phyloP scores from a whole-genome alignment of 2,113 vertebrate species.

The Peromyscus leucopus region DNA sequence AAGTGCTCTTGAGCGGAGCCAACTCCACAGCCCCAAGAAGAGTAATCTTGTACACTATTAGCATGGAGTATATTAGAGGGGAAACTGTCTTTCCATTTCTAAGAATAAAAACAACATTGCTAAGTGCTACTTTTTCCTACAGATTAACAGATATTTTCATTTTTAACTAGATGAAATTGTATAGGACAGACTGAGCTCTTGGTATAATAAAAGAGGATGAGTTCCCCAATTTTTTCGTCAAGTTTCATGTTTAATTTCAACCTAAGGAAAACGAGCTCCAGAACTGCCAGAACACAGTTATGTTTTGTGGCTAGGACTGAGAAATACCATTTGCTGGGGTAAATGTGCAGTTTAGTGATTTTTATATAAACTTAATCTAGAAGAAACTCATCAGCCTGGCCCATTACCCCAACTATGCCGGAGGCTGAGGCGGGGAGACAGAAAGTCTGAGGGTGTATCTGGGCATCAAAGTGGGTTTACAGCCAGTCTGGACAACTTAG shows the following conservation, averaged over 20 bases:
- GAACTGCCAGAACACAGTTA: constrained; percentile 56
- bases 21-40: constrained; percentile 25
- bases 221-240: constrained; percentile 69
- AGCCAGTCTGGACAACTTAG: background rate
- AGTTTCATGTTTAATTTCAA: constrained; percentile 63
- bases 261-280: constrained; percentile 40
- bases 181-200: constrained; percentile 69
- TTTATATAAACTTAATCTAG: constrained; percentile 1
- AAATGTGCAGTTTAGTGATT: constrained; percentile 26
- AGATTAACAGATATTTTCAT: constrained; percentile 74
- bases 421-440: background rate
- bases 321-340: background rate
- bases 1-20: background rate
- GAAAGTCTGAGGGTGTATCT: background rate
- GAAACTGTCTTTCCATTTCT: constrained; percentile 74
- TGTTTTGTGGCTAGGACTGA: background rate
- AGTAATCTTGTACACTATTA: constrained; percentile 75
- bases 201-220: constrained; percentile 59
- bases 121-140: constrained; percentile 73
- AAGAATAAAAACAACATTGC: constrained; percentile 63
- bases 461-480: background rate
- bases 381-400: background rate
- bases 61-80: constrained; percentile 72
- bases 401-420: background rate
- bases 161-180: constrained; percentile 75